phyloP scores from a whole-genome alignment of 2,797 vertebrate genomes.

The Erethizon dorsatum region DNA sequence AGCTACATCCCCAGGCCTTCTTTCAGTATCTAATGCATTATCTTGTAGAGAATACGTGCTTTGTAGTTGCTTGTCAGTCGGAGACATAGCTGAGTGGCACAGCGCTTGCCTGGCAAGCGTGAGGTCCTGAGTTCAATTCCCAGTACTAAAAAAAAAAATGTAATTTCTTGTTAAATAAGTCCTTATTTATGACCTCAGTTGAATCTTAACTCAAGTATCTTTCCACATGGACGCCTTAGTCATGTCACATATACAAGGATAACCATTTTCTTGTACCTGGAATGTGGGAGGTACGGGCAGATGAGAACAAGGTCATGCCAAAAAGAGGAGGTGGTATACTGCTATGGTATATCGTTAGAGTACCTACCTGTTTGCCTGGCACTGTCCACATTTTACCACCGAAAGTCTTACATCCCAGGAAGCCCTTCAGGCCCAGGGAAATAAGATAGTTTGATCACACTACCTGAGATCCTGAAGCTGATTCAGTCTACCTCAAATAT shows the following conservation, averaged over 20 bases:
- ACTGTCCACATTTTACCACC: background rate
- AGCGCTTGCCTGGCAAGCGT: no score
- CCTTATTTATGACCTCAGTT: background rate
- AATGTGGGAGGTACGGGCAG: background rate
- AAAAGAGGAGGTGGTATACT: background rate
- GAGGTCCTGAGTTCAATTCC: no score
- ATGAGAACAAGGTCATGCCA: background rate
- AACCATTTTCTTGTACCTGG: background rate
- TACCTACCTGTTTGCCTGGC: background rate
- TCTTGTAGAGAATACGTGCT: background rate
- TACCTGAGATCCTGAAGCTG: background rate
- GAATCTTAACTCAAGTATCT: background rate
- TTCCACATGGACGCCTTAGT: background rate
- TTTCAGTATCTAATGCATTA: background rate
- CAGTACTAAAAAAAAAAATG: no score
- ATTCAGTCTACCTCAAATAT: background rate
- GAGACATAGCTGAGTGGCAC: no score
- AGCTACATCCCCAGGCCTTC: background rate
- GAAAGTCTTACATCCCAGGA: background rate
- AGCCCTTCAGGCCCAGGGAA: background rate
- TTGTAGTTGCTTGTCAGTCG: background rate
- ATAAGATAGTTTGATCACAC: background rate
- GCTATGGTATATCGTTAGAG: background rate
- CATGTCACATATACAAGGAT: background rate
- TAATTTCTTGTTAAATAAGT: background rate